A percentile compares a stretch with the other conserved stretches of the same genome.
phyloP scores from a whole-genome alignment of 1,140 invertebrate genomes.

The Ectropis grisescens region DNA sequence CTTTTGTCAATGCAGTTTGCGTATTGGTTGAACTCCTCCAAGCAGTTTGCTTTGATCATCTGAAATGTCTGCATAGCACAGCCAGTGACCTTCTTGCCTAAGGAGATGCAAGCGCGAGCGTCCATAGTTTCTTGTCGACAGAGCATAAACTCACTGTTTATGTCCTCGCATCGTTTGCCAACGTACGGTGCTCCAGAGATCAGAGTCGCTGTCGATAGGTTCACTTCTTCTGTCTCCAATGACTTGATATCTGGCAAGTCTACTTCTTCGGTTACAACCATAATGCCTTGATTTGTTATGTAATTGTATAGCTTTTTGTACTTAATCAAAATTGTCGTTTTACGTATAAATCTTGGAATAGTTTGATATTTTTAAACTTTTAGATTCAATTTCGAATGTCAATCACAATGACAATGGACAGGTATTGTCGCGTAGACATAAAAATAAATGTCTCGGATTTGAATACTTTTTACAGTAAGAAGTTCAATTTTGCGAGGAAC shows the following conservation, averaged over 20 bases:
- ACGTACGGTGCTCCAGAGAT: slow-evolving; percentile 88
- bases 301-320: no score
- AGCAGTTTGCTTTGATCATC: slow-evolving; percentile 87
- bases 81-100: slow-evolving; percentile 91
- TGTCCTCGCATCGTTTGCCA: slow-evolving; percentile 89
- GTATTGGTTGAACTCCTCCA: slow-evolving; percentile 88
- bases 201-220: slow-evolving; percentile 83
- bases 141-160: slow-evolving; percentile 96
- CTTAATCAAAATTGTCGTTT: no score
- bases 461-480: no score
- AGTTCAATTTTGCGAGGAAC: no score
- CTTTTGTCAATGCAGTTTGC: slow-evolving; percentile 90
- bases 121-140: slow-evolving; percentile 87
- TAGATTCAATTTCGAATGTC: no score
- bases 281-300: no score
- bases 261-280: slow-evolving; percentile 79
- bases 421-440: no score
- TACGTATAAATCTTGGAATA: no score
- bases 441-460: no score
- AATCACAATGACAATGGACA: no score
- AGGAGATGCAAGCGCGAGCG: slow-evolving; percentile 87
- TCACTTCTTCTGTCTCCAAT: slow-evolving; percentile 85
- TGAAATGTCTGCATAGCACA: slow-evolving; percentile 92
- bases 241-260: slow-evolving; percentile 84
- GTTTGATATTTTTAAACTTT: no score